Evolutionary conservation across 2,797 vertebrate genomes (phyloP), one percentile per base, ranked within the genome.

Genomic region (Arremon brunneinucha): DNA sequence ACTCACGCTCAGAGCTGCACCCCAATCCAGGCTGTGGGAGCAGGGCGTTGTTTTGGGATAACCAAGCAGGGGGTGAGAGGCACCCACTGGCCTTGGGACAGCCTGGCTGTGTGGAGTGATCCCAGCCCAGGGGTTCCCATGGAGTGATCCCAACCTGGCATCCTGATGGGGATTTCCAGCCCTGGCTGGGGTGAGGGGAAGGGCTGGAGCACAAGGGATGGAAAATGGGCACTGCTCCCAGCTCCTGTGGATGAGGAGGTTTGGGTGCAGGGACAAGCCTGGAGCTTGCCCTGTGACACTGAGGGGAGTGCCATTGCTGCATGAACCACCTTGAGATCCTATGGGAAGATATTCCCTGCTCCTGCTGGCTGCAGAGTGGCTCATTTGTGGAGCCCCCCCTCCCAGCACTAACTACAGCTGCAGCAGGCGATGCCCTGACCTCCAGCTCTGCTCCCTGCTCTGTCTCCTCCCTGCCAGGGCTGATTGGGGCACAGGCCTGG

Each of bases 1-100:
- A 6, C 21, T 43, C 27, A 1, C 0, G 0, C 55, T 39, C 11
- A 30, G 55, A 63, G 56, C 69, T 30, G 75, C 23, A 20, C 18
- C 77, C 41, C 34, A 41, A 2, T 4, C 24, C 41, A 41, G 34
- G 64, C 69, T 69, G 44, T 0, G 2, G 30, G 70, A 49, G 8
- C 8, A 4, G 10, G 9, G 24, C 43, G 16, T 5, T 60, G 64
- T 37, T 87, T 46, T 43, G 82, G 79, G 64, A 56, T 50, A 35
- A 18, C 37, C 57, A 8, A 30, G n/a, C n/a, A n/a, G n/a, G 0
- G 6, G 34, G 16, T 53, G 74, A 46, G 27, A 30, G 14, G 8
- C 44, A 19, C 8, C 49, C 5, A 0, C 34, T 1, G 14, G 26
- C 55, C 9, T 13, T 8, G 21, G 70, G 44, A 55, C 23, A 19